A percentile compares a stretch with the other conserved stretches of the same genome.
Conservation (phyloP, 2,888 invertebrate species). For the Calliphora vomitoria region DNA sequence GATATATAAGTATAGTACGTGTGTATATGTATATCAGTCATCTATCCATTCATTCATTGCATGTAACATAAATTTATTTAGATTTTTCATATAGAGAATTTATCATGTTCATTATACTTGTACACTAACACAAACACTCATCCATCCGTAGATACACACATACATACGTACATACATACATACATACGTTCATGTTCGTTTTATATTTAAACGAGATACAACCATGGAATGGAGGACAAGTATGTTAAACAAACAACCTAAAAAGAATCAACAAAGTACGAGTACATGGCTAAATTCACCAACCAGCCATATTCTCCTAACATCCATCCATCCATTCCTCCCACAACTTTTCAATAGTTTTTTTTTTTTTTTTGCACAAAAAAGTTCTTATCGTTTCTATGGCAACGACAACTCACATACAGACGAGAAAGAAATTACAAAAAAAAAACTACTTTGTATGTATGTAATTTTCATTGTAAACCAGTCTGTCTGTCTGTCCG, state of each 20-base stretch:
- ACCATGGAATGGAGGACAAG: constrained; percentile 7
- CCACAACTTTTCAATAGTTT: constrained; percentile 17
- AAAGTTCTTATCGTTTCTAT: constrained; percentile 33
- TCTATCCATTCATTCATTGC: neutral
- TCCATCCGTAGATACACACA: too few relatives aligned
- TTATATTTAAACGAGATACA: neutral
- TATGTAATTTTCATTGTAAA: constrained; percentile 7
- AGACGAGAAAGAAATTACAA: neutral
- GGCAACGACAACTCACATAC: constrained; percentile 19
- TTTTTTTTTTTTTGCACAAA: constrained; percentile 4
- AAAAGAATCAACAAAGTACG: constrained; percentile 19
- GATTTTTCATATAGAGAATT: constrained; percentile 24
- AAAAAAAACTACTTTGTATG: neutral
- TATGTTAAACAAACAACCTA: constrained; percentile 19
- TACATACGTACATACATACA: neutral
- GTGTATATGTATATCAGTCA: too few relatives aligned
- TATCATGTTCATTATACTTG: constrained; percentile 22
- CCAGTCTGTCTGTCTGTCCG: neutral
- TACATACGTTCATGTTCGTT: neutral
- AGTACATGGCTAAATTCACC: neutral
- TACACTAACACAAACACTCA: neutral
- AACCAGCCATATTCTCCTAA: neutral
- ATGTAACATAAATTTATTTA: constrained; percentile 3
- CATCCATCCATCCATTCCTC: neutral
- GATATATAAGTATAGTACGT: neutral